Evolutionary conservation across 2,797 vertebrate genomes (phyloP).

Genomic region (Sebastes iracundus): DNA sequence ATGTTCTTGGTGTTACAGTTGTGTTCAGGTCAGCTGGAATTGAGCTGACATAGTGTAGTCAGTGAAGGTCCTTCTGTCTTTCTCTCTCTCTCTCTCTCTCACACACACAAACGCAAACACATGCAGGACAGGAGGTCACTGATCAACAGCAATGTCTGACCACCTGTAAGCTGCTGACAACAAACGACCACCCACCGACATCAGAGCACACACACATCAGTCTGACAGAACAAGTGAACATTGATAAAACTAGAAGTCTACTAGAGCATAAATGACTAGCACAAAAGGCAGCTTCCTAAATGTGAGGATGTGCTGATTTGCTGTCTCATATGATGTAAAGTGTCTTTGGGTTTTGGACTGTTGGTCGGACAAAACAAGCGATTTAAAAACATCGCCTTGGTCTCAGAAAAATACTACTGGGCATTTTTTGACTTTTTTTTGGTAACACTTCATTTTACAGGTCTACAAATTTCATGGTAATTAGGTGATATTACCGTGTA

Average conservation of each 20-base stretch:
- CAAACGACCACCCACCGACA: slow-evolving; percentile 63
- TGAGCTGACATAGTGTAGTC: slow-evolving; percentile 22
- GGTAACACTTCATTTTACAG: too few relatives aligned
- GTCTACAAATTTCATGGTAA: too few relatives aligned
- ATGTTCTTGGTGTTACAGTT: slow-evolving; percentile 29
- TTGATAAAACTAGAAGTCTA: neutral
- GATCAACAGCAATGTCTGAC: slow-evolving; percentile 53
- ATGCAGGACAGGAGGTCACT: slow-evolving; percentile 32
- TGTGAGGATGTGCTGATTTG: neutral
- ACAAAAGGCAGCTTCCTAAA: neutral
- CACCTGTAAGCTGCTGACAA: slow-evolving; percentile 66
- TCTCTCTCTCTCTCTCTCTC: neutral
- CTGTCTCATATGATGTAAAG: neutral
- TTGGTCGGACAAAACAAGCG: neutral
- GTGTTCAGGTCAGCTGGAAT: slow-evolving; percentile 35
- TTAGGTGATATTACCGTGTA: too few relatives aligned
- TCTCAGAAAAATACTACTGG: neutral
- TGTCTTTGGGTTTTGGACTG: neutral
- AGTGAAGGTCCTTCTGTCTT: neutral
- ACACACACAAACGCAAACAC: neutral
- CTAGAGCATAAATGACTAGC: neutral
- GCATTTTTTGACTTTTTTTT: neutral
- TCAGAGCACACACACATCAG: neutral
- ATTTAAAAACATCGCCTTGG: neutral
- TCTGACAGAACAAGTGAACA: slow-evolving; percentile 5